These are phyloP conservation scores for Drosophila anomalata DNA, from an alignment of 2,888 invertebrate species.

Conservation along the genomic window DNA sequence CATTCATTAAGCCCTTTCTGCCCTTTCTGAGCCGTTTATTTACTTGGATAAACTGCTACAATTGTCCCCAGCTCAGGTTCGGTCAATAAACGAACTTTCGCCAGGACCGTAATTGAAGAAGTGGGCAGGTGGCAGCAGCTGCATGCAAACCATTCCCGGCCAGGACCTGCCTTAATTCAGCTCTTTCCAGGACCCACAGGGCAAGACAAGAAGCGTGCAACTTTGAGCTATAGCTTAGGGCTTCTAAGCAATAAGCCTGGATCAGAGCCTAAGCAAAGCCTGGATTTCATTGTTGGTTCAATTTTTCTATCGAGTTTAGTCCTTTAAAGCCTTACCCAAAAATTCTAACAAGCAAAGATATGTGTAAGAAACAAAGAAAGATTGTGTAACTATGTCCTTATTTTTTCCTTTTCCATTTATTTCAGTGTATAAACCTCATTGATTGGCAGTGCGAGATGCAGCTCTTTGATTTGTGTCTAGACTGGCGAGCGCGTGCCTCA, in stretches of 20 bases:
- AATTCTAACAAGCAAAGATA: too few relatives aligned
- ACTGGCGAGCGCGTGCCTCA: constrained; percentile 44
- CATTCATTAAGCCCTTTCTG: constrained; percentile 24
- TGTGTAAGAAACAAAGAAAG: too few relatives aligned
- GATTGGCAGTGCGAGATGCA: constrained; percentile 45
- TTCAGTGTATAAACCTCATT: background rate
- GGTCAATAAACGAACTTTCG: constrained; percentile 40
- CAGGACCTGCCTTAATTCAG: background rate
- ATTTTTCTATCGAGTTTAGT: too few relatives aligned
- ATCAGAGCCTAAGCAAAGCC: too few relatives aligned
- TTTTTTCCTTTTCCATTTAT: background rate
- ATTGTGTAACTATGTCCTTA: background rate
- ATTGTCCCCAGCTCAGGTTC: constrained; percentile 42
- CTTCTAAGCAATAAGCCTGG: constrained; percentile 1
- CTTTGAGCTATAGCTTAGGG: constrained; percentile 19
- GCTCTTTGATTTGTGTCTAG: constrained; percentile 70
- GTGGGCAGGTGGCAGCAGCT: constrained; percentile 4
- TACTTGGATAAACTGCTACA: constrained; percentile 43
- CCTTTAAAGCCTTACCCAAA: too few relatives aligned
- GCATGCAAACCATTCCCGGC: constrained; percentile 44
- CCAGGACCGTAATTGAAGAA: constrained; percentile 53
- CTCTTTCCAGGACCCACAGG: constrained; percentile 50
- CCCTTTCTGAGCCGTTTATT: constrained; percentile 26
- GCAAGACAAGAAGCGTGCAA: constrained; percentile 12
- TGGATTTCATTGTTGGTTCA: background rate